phyloP scores from a whole-genome alignment of 2,888 invertebrate genomes.

The Eupithecia tripunctaria region DNA sequence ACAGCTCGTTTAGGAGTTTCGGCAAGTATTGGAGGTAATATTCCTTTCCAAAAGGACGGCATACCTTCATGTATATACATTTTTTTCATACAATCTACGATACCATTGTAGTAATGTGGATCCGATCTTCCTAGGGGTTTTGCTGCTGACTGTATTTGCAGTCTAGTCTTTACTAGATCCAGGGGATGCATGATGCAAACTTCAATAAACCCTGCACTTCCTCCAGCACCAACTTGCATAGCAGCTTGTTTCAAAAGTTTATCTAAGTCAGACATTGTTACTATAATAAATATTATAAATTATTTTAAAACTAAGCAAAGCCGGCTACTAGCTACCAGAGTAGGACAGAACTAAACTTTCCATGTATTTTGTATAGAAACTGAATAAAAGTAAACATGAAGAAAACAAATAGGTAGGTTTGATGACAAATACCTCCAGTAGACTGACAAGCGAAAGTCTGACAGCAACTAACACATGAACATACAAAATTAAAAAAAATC shows the following conservation, averaged over 20 bases:
- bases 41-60: constrained; percentile 95
- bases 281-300: not conserved
- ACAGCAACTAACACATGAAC: not conserved
- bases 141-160: constrained; percentile 70
- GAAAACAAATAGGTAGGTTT: not conserved
- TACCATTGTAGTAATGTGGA: constrained; percentile 89
- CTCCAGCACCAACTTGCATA: constrained; percentile 94
- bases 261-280: constrained; percentile 72
- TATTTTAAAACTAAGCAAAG: not conserved
- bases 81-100: constrained; percentile 94
- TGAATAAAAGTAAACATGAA: not conserved
- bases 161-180: constrained; percentile 95
- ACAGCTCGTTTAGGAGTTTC: constrained; percentile 98
- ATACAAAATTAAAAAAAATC: too few relatives aligned
- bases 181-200: constrained; percentile 98
- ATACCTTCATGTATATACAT: constrained; percentile 95
- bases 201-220: constrained; percentile 96
- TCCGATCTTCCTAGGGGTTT: constrained; percentile 63
- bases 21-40: constrained; percentile 95
- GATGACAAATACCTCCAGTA: too few relatives aligned
- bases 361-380: not conserved
- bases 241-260: constrained; percentile 87
- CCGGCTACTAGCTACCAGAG: not conserved
- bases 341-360: not conserved
- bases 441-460: not conserved